Evolutionary conservation across 2,113 vertebrate genomes (phyloP).

Genomic region (Mugil cephalus): DNA sequence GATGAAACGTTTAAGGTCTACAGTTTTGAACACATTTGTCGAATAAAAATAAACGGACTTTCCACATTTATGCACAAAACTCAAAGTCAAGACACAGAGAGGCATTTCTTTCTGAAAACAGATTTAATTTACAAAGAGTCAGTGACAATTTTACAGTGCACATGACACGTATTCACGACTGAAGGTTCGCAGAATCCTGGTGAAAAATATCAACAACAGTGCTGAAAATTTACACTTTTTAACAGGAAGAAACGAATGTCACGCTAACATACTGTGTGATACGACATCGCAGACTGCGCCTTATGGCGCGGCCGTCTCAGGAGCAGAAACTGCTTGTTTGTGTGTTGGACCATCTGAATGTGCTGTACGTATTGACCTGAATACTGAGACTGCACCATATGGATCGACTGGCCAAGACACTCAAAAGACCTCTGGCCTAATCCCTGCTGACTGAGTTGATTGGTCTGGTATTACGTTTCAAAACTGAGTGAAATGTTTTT

Average conservation of each 20-base stretch:
- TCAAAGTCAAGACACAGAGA: conserved; percentile 22
- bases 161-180: conserved; percentile 70
- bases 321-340: conserved; percentile 23
- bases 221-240: conserved; percentile 60
- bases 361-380: conserved; percentile 72
- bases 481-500: conserved; percentile 41
- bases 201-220: conserved; percentile 67
- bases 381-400: conserved; percentile 72
- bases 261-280: conserved; percentile 55
- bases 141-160: conserved; percentile 74
- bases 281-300: conserved; percentile 55
- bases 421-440: conserved; percentile 59
- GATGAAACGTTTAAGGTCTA: too few relatives aligned
- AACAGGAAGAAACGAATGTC: conserved; percentile 65
- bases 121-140: conserved; percentile 82
- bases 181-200: conserved; percentile 68
- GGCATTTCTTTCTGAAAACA: conserved; percentile 60
- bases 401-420: conserved; percentile 61
- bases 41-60: background rate
- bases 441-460: conserved; percentile 62
- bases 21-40: background rate
- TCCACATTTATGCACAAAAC: background rate
- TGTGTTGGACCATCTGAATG: conserved; percentile 55
- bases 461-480: conserved; percentile 45
- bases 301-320: conserved; percentile 23